phyloP scores from a whole-genome alignment of 2,113 vertebrate species.

The Naja naja region DNA sequence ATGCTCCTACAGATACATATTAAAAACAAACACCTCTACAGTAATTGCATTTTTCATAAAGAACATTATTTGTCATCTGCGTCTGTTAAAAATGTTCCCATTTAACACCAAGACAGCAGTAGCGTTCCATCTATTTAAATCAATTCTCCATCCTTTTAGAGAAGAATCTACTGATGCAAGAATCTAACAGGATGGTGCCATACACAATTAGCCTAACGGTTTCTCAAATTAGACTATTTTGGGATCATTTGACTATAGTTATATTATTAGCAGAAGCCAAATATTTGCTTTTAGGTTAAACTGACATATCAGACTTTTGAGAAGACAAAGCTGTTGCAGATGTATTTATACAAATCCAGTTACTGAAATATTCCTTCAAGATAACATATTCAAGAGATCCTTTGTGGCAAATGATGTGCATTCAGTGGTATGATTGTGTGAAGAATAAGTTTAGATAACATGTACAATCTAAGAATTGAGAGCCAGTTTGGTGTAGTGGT shows the following conservation, averaged over 20 bases:
- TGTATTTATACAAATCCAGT: constrained; percentile 52
- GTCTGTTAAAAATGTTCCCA: background rate
- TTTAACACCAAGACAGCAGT: constrained; percentile 18
- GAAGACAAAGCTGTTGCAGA: background rate
- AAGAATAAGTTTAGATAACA: constrained; percentile 64
- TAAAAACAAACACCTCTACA: background rate
- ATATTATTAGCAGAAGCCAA: constrained; percentile 62
- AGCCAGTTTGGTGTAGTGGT: background rate
- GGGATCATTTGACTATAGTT: constrained; percentile 26
- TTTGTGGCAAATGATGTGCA: constrained; percentile 51
- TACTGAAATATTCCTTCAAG: constrained; percentile 14
- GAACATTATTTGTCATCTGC: background rate
- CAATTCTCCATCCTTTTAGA: constrained; percentile 59
- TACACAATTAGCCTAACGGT: constrained; percentile 37
- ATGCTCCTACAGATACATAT: background rate
- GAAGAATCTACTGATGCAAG: constrained; percentile 37
- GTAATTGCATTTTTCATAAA: background rate
- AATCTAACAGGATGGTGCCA: constrained; percentile 54
- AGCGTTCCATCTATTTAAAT: constrained; percentile 55
- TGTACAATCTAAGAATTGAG: constrained; percentile 70
- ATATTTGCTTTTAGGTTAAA: background rate
- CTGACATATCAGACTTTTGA: constrained; percentile 22
- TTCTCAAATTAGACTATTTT: constrained; percentile 64
- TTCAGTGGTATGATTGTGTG: constrained; percentile 53
- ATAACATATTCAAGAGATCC: constrained; percentile 33